Conservation (phyloP, 2,797 vertebrate species). For the Molossus alvarezi region DNA sequence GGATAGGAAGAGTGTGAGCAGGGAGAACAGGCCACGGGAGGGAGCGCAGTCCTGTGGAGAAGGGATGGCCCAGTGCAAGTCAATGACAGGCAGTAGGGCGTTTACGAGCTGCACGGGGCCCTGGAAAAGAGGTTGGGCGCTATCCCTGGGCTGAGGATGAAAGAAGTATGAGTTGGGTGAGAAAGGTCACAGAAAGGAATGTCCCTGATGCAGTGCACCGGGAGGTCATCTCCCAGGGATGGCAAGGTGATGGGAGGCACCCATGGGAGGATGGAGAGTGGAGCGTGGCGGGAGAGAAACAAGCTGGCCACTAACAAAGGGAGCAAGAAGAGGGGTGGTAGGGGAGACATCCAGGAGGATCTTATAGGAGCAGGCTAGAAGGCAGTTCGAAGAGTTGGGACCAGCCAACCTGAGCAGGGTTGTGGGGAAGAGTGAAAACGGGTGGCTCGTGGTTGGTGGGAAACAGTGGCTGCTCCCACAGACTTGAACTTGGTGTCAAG, state of each 20-base stretch:
- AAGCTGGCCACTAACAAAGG: not conserved
- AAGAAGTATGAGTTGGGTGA: too few relatives aligned
- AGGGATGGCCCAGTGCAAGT: too few relatives aligned
- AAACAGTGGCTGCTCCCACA: not conserved
- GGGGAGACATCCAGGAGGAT: not conserved
- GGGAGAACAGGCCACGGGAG: not conserved
- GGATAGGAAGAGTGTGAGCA: not conserved
- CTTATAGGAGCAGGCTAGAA: not conserved
- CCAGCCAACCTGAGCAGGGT: too few relatives aligned
- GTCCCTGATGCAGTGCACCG: not conserved
- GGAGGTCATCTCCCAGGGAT: not conserved
- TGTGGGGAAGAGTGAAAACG: accelerated
- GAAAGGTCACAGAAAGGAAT: not conserved
- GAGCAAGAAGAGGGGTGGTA: not conserved
- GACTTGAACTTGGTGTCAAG: not conserved
- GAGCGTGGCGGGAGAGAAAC: not conserved
- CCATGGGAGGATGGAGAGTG: not conserved
- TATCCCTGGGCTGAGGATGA: too few relatives aligned
- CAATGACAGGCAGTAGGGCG: not conserved
- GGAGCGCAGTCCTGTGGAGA: not conserved
- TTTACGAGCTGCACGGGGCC: not conserved
- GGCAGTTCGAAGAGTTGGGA: not conserved
- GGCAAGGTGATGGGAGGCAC: not conserved
- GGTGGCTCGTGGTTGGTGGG: too few relatives aligned
- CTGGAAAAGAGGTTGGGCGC: too few relatives aligned